Evolutionary conservation across 2,888 invertebrate species (phyloP), one percentile per base, ranked within the genome.

Genomic region (Thymelicus lineola): DNA sequence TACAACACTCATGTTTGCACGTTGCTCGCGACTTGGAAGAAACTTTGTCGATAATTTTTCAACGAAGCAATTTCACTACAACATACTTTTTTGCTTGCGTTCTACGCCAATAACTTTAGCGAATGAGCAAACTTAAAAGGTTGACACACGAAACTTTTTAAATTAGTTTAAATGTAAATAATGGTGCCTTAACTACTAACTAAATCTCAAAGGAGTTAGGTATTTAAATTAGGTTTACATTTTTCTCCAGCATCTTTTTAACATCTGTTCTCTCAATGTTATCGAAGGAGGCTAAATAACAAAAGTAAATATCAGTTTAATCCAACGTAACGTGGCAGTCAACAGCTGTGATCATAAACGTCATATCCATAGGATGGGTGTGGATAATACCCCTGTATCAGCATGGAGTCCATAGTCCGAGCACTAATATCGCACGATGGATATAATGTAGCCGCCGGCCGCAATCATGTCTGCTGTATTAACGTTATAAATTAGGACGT

Each of bases 401-500:
- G 73, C 74, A 77, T 57, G 68, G 57, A 71, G 74, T 66, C 74
- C 74, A 77, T 77, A 77, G 73, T 74, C 72, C 46, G 15, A 74
- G 74, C 71, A 73, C 75, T 80, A 82, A 83, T 82, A 81, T 82
- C 76, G 73, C 72, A 74, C 77, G 74, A 78, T 73, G 75, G 75
- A 70, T 72, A 74, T 74, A 73, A 77, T 74, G 75, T 74, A 72
- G 78, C 79, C 75, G 76, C 76, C 61, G 35, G 74, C 76, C 76
- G 84, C 87, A 83, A 87, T 90, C 87, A 88, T 86, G 82, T 82
- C 76, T 62, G 79, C 82, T 80, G 88, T 91, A 92, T 92, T 91
- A 92, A 90, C 85, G 91, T 91, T 91, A 92, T 93, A 93, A 93
- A 93, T 93, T 89, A 91, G 91, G 87, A 91, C 84, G 88, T 93